phyloP scores from a whole-genome alignment of 2,888 invertebrate species.

The Cephus pulcher region DNA sequence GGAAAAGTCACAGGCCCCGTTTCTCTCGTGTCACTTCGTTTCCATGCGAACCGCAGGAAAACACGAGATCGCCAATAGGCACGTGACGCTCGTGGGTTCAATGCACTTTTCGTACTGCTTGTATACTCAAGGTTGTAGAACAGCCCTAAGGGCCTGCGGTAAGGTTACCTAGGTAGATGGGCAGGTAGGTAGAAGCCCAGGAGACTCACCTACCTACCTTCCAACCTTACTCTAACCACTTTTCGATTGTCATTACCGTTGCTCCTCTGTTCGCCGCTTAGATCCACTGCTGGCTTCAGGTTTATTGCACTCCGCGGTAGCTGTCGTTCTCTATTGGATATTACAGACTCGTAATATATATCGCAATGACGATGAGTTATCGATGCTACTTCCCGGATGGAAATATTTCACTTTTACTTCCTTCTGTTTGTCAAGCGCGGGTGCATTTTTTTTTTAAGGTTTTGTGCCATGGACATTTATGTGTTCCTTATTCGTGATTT shows the following conservation, averaged over 20 bases:
- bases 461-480: conserved; percentile 2
- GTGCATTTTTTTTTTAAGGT: background rate
- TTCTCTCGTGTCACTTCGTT: background rate
- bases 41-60: background rate
- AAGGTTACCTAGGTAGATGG: conserved; percentile 21
- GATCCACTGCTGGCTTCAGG: background rate
- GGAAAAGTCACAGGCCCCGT: background rate
- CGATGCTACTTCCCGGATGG: background rate
- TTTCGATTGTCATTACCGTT: conserved; percentile 58
- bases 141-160: background rate
- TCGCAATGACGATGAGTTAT: background rate
- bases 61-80: background rate
- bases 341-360: conserved; percentile 4
- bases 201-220: background rate
- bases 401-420: background rate
- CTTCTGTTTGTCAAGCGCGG: background rate
- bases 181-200: background rate
- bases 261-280: conserved; percentile 29
- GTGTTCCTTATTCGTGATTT: background rate
- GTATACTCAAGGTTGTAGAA: conserved; percentile 1
- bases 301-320: conserved; percentile 1
- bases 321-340: background rate
- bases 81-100: background rate
- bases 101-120: conserved; percentile 21
- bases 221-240: conserved; percentile 46